Conservation (phyloP, 53 echinoderm and acorn worm species). For the Holothuria leucospilota region DNA sequence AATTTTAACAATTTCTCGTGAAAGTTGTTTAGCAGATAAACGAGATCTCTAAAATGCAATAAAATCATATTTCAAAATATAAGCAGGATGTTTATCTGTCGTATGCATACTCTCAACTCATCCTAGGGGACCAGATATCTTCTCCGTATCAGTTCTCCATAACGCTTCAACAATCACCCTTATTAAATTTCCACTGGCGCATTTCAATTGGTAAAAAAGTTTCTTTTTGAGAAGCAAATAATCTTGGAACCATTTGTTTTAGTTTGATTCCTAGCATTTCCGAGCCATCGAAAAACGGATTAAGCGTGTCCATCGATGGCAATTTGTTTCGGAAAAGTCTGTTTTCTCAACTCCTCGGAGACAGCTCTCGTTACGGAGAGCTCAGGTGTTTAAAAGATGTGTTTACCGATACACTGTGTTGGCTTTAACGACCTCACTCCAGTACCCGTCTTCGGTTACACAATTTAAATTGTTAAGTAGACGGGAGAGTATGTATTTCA, state of each 20-base stretch:
- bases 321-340: conserved; percentile 29
- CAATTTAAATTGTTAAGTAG: conserved; percentile 49
- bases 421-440: conserved; percentile 32
- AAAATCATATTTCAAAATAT: conserved; percentile 37
- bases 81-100: conserved; percentile 11
- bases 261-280: conserved; percentile 25
- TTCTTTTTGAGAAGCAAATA: conserved; percentile 40
- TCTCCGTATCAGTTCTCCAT: conserved; percentile 24
- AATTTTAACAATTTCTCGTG: too few species aligned
- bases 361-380: conserved; percentile 23
- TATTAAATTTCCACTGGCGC: conserved; percentile 49
- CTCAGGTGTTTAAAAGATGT: conserved; percentile 47
- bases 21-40: too few species aligned
- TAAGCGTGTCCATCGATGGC: conserved; percentile 39
- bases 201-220: conserved; percentile 48
- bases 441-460: conserved; percentile 21
- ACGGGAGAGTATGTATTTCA: conserved; percentile 33
- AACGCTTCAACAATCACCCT: conserved; percentile 44
- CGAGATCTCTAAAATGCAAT: conserved; percentile 11
- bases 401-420: conserved; percentile 43
- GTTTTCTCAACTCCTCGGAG: conserved; percentile 21
- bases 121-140: not conserved
- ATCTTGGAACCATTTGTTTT: conserved; percentile 48
- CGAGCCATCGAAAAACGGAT: conserved; percentile 38
- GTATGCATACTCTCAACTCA: not conserved